A percentile compares a stretch with the other conserved stretches of the same genome.
phyloP scores from a whole-genome alignment of 2,888 invertebrate genomes.

The Axea sp. region DNA sequence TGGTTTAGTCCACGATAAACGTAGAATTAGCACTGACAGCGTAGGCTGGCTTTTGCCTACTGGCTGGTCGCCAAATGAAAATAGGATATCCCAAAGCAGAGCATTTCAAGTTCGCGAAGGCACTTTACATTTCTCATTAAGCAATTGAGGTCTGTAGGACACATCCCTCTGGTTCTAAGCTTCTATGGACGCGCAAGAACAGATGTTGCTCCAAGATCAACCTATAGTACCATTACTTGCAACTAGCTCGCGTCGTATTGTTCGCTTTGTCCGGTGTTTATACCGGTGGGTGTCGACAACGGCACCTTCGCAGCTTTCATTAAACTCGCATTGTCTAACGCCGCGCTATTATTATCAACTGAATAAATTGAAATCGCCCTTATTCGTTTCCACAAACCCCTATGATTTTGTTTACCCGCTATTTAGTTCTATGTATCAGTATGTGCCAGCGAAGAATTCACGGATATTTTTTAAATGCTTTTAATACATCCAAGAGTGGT shows the following conservation, averaged over 20 bases:
- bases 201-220: no score
- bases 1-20: not conserved
- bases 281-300: constrained; percentile 61
- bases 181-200: no score
- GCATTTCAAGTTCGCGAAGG: constrained; percentile 64
- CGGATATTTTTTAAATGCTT: constrained; percentile 17
- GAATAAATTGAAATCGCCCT: constrained; percentile 72
- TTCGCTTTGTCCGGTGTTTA: constrained; percentile 76
- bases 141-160: constrained; percentile 76
- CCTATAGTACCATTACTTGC: no score
- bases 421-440: constrained; percentile 12
- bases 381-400: constrained; percentile 40
- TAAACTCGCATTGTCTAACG: constrained; percentile 76
- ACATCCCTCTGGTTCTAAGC: no score
- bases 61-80: constrained; percentile 64
- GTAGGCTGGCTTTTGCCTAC: constrained; percentile 7
- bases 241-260: constrained; percentile 70
- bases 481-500: constrained; percentile 42
- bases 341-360: constrained; percentile 72
- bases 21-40: constrained; percentile 2
- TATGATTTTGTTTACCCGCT: constrained; percentile 45
- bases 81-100: constrained; percentile 58
- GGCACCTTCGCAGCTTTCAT: constrained; percentile 72
- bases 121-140: constrained; percentile 76
- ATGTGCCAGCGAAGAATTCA: not conserved